Conservation (phyloP, 2,888 invertebrate species). For the Romanomermis culicivorax region DNA sequence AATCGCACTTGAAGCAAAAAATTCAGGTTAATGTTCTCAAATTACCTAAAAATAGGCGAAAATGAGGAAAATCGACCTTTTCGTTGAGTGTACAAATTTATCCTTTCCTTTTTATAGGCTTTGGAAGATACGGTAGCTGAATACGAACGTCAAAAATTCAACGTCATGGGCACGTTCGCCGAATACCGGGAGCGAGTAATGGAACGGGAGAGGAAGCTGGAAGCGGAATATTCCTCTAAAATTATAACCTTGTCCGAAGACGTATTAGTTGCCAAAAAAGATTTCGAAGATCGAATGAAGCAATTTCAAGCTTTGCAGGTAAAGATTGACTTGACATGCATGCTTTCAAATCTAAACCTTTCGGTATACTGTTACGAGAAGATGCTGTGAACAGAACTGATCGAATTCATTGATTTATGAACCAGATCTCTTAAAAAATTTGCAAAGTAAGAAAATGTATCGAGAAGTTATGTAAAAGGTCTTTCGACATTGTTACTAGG, state of each 20-base stretch:
- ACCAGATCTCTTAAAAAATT: too few relatives aligned
- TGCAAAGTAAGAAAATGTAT: too few relatives aligned
- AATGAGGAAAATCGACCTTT: too few relatives aligned
- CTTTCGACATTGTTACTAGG: too few relatives aligned
- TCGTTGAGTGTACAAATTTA: too few relatives aligned
- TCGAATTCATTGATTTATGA: too few relatives aligned
- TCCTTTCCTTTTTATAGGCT: too few relatives aligned
- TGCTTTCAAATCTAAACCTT: background rate
- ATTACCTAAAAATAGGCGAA: too few relatives aligned
- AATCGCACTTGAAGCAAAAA: slow-evolving; percentile 24
- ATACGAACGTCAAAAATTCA: slow-evolving; percentile 25
- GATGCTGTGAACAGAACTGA: too few relatives aligned
- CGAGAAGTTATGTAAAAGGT: too few relatives aligned
- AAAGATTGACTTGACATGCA: too few relatives aligned
- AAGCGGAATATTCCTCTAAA: slow-evolving; percentile 27
- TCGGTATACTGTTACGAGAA: too few relatives aligned
- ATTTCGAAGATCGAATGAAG: slow-evolving; percentile 34
- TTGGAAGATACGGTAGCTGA: slow-evolving; percentile 28
- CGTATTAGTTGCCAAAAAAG: slow-evolving; percentile 30
- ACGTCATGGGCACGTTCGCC: slow-evolving; percentile 28
- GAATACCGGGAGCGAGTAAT: slow-evolving; percentile 22
- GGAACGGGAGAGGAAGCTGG: slow-evolving; percentile 26
- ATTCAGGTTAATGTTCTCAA: slow-evolving; percentile 19
- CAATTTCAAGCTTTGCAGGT: slow-evolving; percentile 31
- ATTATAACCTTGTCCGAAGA: slow-evolving; percentile 32